Evolutionary conservation across 2,888 invertebrate genomes (phyloP).

Genomic region (Eristalis tenax): DNA sequence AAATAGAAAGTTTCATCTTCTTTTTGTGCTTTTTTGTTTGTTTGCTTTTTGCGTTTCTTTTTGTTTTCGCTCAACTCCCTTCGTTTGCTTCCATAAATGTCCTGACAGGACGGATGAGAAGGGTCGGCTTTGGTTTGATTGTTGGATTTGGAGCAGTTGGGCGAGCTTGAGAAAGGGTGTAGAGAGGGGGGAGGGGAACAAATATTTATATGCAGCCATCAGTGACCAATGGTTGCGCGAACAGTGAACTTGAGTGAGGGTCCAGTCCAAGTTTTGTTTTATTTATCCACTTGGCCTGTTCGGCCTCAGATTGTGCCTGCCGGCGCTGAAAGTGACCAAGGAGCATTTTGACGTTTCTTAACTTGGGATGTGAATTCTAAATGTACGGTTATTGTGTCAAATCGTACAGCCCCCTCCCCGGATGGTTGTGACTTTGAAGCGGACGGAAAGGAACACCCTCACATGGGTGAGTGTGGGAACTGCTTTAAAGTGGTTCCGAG

Average conservation of each 20-base stretch:
- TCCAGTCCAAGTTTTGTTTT: constrained; percentile 35
- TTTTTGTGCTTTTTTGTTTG: no score
- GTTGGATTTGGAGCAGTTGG: no score
- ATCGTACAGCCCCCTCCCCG: background rate
- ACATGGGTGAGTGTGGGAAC: no score
- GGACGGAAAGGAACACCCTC: background rate
- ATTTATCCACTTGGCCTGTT: constrained; percentile 57
- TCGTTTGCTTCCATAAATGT: background rate
- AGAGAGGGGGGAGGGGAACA: constrained; percentile 3
- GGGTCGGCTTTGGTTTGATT: constrained; percentile 20
- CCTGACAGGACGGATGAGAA: constrained; percentile 33
- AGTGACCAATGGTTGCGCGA: constrained; percentile 48
- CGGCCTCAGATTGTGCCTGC: constrained; percentile 20
- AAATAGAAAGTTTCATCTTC: constrained; percentile 22
- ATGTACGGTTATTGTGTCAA: constrained; percentile 10
- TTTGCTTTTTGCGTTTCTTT: background rate
- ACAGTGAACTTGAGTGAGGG: constrained; percentile 2
- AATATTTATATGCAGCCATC: constrained; percentile 60
- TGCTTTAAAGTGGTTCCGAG: no score
- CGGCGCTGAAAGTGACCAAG: background rate
- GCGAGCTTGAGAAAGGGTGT: background rate
- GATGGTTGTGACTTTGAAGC: background rate
- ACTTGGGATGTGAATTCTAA: constrained; percentile 42
- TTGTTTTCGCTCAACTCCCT: background rate
- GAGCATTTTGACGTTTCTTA: background rate